phyloP scores from a whole-genome alignment of 2,113 vertebrate genomes.

The Sceloporus undulatus region DNA sequence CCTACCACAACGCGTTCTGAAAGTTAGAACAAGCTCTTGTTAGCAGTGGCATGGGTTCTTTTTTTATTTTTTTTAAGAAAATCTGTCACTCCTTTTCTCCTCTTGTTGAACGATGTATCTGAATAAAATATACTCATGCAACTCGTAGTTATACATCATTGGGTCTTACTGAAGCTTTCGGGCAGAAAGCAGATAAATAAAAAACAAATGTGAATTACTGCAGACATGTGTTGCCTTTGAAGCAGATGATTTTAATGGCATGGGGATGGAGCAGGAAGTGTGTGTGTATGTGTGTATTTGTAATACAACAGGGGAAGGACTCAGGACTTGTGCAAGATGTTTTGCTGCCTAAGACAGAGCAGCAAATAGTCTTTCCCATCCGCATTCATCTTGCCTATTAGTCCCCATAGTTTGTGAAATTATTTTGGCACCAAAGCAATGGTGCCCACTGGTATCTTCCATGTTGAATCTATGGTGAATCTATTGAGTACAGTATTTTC shows the following conservation, averaged over 20 bases:
- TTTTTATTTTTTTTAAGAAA: slow-evolving; percentile 11
- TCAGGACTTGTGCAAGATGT: background rate
- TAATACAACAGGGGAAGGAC: background rate
- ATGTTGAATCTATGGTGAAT: too few species aligned
- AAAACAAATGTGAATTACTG: slow-evolving; percentile 11
- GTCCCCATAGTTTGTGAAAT: background rate
- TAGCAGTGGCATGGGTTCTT: slow-evolving; percentile 9
- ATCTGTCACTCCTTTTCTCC: slow-evolving; percentile 47
- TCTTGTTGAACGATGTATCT: slow-evolving; percentile 48
- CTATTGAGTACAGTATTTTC: too few species aligned
- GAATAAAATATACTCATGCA: slow-evolving; percentile 61
- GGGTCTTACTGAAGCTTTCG: background rate
- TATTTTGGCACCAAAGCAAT: background rate
- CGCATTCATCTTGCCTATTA: background rate
- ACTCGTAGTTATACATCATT: background rate
- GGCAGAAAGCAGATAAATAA: background rate
- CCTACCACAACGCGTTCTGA: slow-evolving; percentile 44
- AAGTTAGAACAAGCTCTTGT: slow-evolving; percentile 57
- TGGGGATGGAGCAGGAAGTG: background rate
- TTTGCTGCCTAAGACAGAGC: background rate
- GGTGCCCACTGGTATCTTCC: too few species aligned
- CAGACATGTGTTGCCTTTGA: background rate
- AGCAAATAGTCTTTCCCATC: background rate
- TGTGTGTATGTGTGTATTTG: background rate
- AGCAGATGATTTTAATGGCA: background rate